Conservation (phyloP, 2,113 vertebrate species). For the Mixornis gularis region DNA sequence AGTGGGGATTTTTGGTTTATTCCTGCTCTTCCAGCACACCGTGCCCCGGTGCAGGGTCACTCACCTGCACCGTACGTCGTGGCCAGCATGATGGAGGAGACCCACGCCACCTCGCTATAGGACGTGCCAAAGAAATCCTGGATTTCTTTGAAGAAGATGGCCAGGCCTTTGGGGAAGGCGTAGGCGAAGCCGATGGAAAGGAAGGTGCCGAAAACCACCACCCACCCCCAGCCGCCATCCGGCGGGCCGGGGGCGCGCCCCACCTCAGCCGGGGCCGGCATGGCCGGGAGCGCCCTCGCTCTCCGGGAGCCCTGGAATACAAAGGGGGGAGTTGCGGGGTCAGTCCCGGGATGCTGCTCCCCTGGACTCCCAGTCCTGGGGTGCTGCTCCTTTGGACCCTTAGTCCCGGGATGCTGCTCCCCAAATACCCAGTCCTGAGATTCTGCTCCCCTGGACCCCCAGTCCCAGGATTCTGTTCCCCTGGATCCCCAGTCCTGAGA, state of each 20-base stretch:
- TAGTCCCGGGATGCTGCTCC: neutral
- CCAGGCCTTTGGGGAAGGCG: slow-evolving; percentile 78
- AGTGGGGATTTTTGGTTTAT: rapidly evolving
- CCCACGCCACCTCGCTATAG: slow-evolving; percentile 75
- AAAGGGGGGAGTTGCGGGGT: neutral
- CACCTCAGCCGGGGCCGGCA: slow-evolving; percentile 29
- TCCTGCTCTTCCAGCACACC: neutral
- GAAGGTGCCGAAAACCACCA: slow-evolving; percentile 75
- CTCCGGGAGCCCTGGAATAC: slow-evolving; percentile 18
- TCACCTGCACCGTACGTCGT: slow-evolving; percentile 78
- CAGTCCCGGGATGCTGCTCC: neutral
- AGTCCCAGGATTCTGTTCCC: too few species aligned
- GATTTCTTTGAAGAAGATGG: slow-evolving; percentile 82
- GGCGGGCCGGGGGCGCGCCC: slow-evolving; percentile 47
- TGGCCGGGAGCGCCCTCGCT: neutral
- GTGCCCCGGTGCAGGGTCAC: neutral
- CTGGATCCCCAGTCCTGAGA: neutral
- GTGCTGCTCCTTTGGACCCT: rapidly evolving
- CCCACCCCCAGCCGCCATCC: slow-evolving; percentile 81
- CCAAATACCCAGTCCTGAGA: rapidly evolving
- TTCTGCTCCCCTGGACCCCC: neutral
- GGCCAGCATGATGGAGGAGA: slow-evolving; percentile 80
- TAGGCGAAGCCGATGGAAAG: slow-evolving; percentile 80
- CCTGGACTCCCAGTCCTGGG: rapidly evolving
- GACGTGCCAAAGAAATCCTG: slow-evolving; percentile 76